A percentile compares a stretch with the other conserved stretches of the same genome.
Evolutionary conservation across 2,797 vertebrate genomes (phyloP).

Genomic region (Anisognathus igniventris): DNA sequence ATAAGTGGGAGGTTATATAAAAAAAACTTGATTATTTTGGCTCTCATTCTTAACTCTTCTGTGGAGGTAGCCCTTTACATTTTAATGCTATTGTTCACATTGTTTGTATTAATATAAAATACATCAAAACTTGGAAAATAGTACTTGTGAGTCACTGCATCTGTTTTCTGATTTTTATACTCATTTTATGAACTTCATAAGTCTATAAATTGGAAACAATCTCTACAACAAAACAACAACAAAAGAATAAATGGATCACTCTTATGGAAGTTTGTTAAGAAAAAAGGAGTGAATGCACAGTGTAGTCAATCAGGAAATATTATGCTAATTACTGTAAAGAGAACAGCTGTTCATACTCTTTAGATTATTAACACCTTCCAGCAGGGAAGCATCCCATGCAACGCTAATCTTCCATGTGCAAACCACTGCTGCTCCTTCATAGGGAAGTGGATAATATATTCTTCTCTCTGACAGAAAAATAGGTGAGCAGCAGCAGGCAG

Average conservation of each 20-base stretch:
- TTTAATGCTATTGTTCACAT: neutral
- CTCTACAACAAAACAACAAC: neutral
- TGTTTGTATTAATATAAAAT: neutral
- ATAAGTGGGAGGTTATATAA: neutral
- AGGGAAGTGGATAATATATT: neutral
- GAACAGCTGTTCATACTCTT: conserved; percentile 32
- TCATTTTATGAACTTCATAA: neutral
- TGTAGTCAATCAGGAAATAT: conserved; percentile 42
- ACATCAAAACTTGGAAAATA: neutral
- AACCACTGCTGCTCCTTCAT: conserved; percentile 21
- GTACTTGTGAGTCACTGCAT: neutral
- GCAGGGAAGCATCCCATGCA: neutral
- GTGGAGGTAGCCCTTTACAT: neutral
- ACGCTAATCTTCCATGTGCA: neutral
- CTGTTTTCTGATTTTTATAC: neutral
- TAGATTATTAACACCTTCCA: conserved; percentile 18
- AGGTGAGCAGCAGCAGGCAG: neutral
- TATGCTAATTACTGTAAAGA: conserved; percentile 25
- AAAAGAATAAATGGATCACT: neutral
- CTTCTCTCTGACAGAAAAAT: conserved; percentile 12
- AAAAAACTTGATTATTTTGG: neutral
- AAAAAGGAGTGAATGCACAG: neutral
- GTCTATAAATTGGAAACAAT: conserved; percentile 24
- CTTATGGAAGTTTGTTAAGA: neutral
- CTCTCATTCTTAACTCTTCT: neutral